These are phyloP conservation scores for Bombus breviceps DNA, from an alignment of 1,140 invertebrate genomes.

Conservation along the genomic window DNA sequence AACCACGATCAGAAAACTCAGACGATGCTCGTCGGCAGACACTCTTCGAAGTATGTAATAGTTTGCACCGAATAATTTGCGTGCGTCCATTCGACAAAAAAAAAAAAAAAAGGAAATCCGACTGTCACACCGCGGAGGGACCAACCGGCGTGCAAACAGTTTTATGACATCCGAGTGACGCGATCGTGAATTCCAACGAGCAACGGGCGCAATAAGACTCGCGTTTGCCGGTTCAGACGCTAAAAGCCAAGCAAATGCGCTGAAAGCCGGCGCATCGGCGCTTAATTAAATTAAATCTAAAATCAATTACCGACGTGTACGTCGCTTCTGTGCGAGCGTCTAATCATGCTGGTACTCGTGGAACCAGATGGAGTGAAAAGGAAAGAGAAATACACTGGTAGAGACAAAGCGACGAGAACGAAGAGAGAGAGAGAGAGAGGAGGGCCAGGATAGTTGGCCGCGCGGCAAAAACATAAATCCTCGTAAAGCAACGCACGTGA, in stretches of 20 bases:
- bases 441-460: conserved; percentile 11
- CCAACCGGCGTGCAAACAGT: neutral
- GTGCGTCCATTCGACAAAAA: neutral
- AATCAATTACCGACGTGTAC: conserved; percentile 55
- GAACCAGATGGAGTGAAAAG: neutral
- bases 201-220: conserved; percentile 8
- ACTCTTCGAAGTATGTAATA: neutral
- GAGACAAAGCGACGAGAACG: neutral
- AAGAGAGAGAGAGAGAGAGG: neutral
- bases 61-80: neutral
- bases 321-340: conserved; percentile 45
- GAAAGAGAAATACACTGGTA: neutral
- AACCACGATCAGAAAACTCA: neutral
- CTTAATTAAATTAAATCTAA: conserved; percentile 66
- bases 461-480: conserved; percentile 55
- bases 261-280: conserved; percentile 50
- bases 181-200: conserved; percentile 24
- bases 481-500: conserved; percentile 48
- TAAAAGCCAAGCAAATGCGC: conserved; percentile 38
- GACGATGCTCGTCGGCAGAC: neutral
- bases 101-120: no score
- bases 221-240: conserved; percentile 16
- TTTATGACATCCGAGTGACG: conserved; percentile 19
- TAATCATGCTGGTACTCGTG: conserved; percentile 13
- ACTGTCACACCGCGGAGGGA: neutral